Evolutionary conservation across 2,888 invertebrate species (phyloP), one percentile per base, ranked within the genome.

Genomic region (Zeuzera pyrina): DNA sequence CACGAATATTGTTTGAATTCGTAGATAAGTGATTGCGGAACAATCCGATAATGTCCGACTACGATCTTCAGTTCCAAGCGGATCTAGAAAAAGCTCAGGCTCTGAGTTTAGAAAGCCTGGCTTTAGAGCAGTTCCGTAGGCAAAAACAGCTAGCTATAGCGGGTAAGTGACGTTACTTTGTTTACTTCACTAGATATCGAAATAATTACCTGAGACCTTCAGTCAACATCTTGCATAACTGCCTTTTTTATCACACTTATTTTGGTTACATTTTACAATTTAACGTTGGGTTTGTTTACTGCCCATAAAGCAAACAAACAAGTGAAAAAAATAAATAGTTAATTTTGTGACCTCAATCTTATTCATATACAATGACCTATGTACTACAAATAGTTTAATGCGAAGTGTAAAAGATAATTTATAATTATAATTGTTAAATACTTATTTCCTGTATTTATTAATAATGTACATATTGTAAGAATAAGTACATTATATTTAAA

Each of bases 81-180:
- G 94, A 95, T 62, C 77, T 95, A 65, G 94, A 95, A 71, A 89
- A 91, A 67, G 95, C 95, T 1, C 93, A 92, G 63, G 94, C 94
- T 31, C 79, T 95, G 29, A 95, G 94, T 74, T 81, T 95, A 58
- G 94, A 95, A 79, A 93, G 92, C 56, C 84, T 93, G 46, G 94
- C 93, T 23, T 77, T 94, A 45, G 94, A 94, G 58, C 90, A 93
- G 61, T 94, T 91, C 67, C 86, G 88, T 48, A 86, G 91, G 42
- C 88, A 89, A 68, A 91, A 89, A 67, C n/a, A n/a, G n/a, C 81
- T 86, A 43, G 60, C 67, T 39, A 61, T 45, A 49, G 33, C 77
- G 72, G 83, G 84, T 81, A 73, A 70, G 49, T 73, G 65, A 71
- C 68, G 63, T 74, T 64, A 63, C 53, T 55, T 63, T 74, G 65